Conservation (phyloP, 2,797 vertebrate species). For the Poeciliopsis turneri region DNA sequence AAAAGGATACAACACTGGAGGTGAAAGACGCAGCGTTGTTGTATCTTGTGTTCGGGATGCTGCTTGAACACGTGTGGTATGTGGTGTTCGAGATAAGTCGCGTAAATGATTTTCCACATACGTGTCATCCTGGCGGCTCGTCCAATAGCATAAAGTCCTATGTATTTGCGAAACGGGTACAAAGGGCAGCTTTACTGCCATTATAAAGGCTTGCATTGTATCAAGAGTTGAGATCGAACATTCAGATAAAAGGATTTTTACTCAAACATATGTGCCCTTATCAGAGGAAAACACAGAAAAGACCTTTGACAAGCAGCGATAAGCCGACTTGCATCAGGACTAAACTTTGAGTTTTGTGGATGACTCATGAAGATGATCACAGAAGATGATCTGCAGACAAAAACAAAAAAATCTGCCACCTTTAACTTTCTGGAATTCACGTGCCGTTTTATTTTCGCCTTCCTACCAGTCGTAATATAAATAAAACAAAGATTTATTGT, state of each 20-base stretch:
- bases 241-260: constrained; percentile 21
- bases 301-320: constrained; percentile 11
- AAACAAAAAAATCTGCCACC: not conserved
- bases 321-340: not conserved
- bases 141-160: not conserved
- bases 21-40: too few relatives aligned
- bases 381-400: not conserved
- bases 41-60: not conserved
- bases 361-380: not conserved
- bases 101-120: constrained; percentile 12
- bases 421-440: not conserved
- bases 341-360: not conserved
- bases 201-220: constrained; percentile 42
- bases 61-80: too few relatives aligned
- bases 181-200: constrained; percentile 54
- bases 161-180: constrained; percentile 12
- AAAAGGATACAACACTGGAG: not conserved
- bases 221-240: constrained; percentile 18
- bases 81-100: constrained; percentile 11
- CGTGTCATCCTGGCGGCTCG: constrained; percentile 18
- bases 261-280: constrained; percentile 1
- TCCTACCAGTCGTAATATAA: not conserved
- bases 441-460: not conserved
- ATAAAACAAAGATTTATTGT: not conserved
- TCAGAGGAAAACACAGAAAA: constrained; percentile 4